A percentile compares a stretch with the other conserved stretches of the same genome.
These are phyloP conservation scores for Sebastes taczanowskii DNA, from an alignment of 2,797 vertebrate species.

Conservation along the genomic window DNA sequence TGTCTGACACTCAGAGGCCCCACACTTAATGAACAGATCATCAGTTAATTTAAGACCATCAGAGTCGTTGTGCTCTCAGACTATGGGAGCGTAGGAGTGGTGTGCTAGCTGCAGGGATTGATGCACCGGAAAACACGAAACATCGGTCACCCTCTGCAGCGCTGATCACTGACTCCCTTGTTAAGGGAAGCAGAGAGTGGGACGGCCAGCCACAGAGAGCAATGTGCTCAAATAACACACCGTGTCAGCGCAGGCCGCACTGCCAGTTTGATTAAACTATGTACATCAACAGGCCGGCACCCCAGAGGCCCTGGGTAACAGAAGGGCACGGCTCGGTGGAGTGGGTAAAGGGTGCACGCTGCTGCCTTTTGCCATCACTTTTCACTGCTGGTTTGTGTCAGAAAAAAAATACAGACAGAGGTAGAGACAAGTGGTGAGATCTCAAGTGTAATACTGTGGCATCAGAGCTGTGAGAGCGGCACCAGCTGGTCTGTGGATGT, in stretches of 20 bases:
- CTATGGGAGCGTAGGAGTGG: neutral
- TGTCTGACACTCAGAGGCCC: neutral
- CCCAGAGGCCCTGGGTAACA: conserved; percentile 47
- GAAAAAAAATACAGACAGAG: conserved; percentile 12
- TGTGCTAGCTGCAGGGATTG: neutral
- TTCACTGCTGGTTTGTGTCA: conserved; percentile 47
- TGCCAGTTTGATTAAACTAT: conserved; percentile 71
- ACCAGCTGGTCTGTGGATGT: conserved; percentile 60
- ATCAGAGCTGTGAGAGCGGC: conserved; percentile 38
- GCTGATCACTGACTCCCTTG: conserved; percentile 31
- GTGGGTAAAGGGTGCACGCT: conserved; percentile 49
- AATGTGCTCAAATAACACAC: conserved; percentile 57
- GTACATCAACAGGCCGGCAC: conserved; percentile 45
- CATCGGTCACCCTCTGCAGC: neutral
- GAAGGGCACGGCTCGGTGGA: conserved; percentile 36
- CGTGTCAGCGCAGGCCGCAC: conserved; percentile 45
- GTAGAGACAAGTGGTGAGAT: conserved; percentile 33
- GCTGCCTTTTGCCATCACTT: conserved; percentile 56
- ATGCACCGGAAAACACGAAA: conserved; percentile 20
- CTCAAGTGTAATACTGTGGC: conserved; percentile 36
- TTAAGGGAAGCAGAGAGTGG: conserved; percentile 15
- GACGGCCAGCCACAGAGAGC: conserved; percentile 35
- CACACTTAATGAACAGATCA: neutral
- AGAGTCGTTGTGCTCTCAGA: neutral
- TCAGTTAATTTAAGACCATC: conserved; percentile 4